Evolutionary conservation across 2,888 invertebrate genomes (phyloP).

Genomic region (Linyphia triangularis): DNA sequence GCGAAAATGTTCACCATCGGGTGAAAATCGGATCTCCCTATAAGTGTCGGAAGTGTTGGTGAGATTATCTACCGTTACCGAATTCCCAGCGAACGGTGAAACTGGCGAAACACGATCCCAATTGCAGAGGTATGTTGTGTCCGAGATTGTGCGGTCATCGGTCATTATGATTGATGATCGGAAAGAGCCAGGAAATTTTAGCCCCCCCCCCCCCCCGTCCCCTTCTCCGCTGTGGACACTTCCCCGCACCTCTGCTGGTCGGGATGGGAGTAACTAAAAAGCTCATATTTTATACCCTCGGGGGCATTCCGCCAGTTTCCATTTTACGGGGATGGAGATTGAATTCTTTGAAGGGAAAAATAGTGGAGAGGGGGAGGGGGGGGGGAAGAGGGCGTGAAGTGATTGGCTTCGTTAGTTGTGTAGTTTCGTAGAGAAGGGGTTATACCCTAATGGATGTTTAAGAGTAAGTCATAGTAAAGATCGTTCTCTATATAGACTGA

Average conservation of each 20-base stretch:
- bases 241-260: background rate
- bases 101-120: conserved; percentile 25
- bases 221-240: background rate
- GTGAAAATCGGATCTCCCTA: too few relatives aligned
- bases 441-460: too few relatives aligned
- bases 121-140: conserved; percentile 28
- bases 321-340: background rate
- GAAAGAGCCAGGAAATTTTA: conserved; percentile 17
- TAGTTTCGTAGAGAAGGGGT: background rate
- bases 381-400: background rate
- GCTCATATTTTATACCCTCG: conserved; percentile 16
- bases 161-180: conserved; percentile 49
- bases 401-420: background rate
- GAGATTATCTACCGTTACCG: too few relatives aligned
- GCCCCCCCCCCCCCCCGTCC: background rate
- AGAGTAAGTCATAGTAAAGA: too few relatives aligned
- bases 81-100: background rate
- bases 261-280: background rate
- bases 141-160: conserved; percentile 34
- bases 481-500: too few relatives aligned
- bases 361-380: background rate
- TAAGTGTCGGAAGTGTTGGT: too few relatives aligned
- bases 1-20: too few relatives aligned
- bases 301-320: background rate
- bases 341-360: background rate